phyloP scores from a whole-genome alignment of 2,888 invertebrate species.

The Agriotes lineatus region DNA sequence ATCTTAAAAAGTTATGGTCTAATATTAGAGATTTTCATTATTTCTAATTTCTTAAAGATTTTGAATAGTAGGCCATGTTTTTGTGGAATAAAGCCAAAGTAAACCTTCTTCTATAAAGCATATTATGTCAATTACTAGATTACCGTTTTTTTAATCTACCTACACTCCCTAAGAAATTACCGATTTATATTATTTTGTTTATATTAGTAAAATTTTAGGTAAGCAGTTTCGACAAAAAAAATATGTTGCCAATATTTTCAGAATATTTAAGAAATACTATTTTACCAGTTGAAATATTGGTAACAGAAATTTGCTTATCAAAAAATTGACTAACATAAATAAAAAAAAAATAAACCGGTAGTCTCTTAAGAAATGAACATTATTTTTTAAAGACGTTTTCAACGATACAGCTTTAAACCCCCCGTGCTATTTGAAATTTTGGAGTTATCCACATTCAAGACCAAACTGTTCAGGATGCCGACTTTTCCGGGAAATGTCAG shows the following conservation, averaged over 20 bases:
- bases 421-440: not conserved
- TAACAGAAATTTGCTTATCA: too few species aligned
- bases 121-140: not conserved
- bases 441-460: not conserved
- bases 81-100: too few species aligned
- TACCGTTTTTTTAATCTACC: not conserved
- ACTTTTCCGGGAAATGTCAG: not conserved
- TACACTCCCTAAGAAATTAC: too few species aligned
- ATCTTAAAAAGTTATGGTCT: not conserved
- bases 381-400: not conserved
- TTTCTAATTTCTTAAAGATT: too few species aligned
- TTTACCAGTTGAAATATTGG: not conserved
- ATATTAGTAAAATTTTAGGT: too few species aligned
- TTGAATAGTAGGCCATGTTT: not conserved
- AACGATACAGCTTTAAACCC: not conserved
- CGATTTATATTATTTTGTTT: too few species aligned
- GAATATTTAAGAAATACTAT: too few species aligned
- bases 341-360: too few species aligned
- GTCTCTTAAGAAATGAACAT: too few species aligned
- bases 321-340: not conserved
- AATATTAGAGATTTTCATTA: not conserved
- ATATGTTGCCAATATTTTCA: too few species aligned
- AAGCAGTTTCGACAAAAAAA: not conserved
- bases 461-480: not conserved
- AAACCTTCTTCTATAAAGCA: too few species aligned